phyloP scores from a whole-genome alignment of 1,140 invertebrate genomes.

The Dinothrombium tinctorium region DNA sequence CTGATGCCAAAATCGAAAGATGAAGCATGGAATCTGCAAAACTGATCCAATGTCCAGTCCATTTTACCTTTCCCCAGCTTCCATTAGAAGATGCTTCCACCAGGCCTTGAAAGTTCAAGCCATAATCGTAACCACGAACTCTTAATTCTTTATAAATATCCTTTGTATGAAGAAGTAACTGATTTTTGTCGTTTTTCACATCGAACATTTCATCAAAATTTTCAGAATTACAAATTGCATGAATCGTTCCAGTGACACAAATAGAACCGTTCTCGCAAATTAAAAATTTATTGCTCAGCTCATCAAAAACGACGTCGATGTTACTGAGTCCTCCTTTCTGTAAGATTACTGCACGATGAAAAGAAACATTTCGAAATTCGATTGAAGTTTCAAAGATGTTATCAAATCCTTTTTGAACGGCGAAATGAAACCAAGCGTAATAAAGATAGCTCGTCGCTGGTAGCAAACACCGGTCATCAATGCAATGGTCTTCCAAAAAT shows the following conservation, averaged over 20 bases:
- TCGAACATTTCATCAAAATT: not conserved
- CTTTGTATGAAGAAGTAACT: slow-evolving; percentile 22
- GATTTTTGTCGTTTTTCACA: not conserved
- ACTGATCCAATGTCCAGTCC: slow-evolving; percentile 71
- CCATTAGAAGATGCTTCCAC: slow-evolving; percentile 19
- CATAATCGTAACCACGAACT: slow-evolving; percentile 77
- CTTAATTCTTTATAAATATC: slow-evolving; percentile 60
- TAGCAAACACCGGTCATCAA: slow-evolving; percentile 78
- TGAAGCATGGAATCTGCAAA: slow-evolving; percentile 31
- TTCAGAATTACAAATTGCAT: slow-evolving; percentile 16
- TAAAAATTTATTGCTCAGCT: slow-evolving; percentile 66
- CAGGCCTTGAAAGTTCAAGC: slow-evolving; percentile 59
- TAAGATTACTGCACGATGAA: slow-evolving; percentile 63
- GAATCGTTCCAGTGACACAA: slow-evolving; percentile 48
- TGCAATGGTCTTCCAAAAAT: slow-evolving; percentile 59
- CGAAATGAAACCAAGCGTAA: slow-evolving; percentile 73
- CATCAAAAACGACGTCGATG: slow-evolving; percentile 64
- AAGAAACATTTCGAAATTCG: slow-evolving; percentile 49
- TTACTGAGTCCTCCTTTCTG: slow-evolving; percentile 46
- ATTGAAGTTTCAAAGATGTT: slow-evolving; percentile 42
- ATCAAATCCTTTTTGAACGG: slow-evolving; percentile 46
- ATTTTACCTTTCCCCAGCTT: slow-evolving; percentile 40
- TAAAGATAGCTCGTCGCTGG: slow-evolving; percentile 83
- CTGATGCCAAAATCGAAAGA: not conserved
- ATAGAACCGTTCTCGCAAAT: slow-evolving; percentile 62